Evolutionary conservation across 1,140 invertebrate species (phyloP).

Genomic region (Ditylenchus dipsaci): DNA sequence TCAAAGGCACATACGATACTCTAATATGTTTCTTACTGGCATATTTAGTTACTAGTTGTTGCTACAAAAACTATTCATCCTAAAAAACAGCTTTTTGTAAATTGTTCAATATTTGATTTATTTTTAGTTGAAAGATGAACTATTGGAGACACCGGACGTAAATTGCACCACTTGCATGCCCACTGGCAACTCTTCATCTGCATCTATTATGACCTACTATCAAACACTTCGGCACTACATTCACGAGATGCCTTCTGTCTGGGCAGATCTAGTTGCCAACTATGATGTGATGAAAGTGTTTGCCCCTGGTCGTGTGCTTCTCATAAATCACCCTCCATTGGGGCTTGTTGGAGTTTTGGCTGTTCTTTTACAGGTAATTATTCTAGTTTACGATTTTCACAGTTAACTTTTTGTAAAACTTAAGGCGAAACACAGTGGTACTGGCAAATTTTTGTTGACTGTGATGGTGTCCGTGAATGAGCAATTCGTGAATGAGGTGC

Average conservation of each 20-base stretch:
- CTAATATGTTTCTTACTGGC: too few relatives aligned
- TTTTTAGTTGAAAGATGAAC: neutral
- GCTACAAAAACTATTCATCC: too few relatives aligned
- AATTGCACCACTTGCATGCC: neutral
- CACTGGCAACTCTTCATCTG: neutral
- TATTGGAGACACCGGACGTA: neutral
- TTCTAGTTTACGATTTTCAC: too few relatives aligned
- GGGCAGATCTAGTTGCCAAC: slow-evolving; percentile 18
- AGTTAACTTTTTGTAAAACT: neutral
- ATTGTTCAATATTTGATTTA: too few relatives aligned
- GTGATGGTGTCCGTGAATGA: neutral
- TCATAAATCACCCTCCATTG: slow-evolving; percentile 37
- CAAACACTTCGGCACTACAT: slow-evolving; percentile 22
- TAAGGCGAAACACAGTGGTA: neutral
- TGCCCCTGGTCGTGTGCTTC: slow-evolving; percentile 22
- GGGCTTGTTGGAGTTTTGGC: slow-evolving; percentile 27
- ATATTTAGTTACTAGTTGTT: too few relatives aligned
- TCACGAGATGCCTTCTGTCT: slow-evolving; percentile 15
- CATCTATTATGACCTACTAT: slow-evolving; percentile 21
- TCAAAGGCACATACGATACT: too few relatives aligned
- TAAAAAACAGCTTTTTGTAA: too few relatives aligned
- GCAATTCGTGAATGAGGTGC: neutral
- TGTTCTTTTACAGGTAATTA: slow-evolving; percentile 36
- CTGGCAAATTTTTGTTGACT: slow-evolving; percentile 10
- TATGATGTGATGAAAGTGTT: slow-evolving; percentile 27